A percentile compares a stretch with the other conserved stretches of the same genome.
Evolutionary conservation across 2,797 vertebrate species (phyloP).

Genomic region (Pempheris klunzingeri): DNA sequence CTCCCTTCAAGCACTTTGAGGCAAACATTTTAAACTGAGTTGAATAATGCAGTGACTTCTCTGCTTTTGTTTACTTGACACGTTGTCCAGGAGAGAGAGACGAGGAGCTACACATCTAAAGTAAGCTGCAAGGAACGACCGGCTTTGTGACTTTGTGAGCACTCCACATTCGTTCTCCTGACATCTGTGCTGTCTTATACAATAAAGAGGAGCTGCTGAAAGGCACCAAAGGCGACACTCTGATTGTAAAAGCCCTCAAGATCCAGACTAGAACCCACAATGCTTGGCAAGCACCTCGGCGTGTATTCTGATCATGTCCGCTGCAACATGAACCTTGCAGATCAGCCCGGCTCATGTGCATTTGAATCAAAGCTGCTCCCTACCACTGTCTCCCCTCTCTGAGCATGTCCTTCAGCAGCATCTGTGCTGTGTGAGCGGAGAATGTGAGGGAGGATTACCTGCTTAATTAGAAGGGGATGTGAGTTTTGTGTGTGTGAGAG

Average conservation of each 20-base stretch:
- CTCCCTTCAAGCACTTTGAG: constrained; percentile 9
- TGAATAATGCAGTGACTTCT: constrained; percentile 36
- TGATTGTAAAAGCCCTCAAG: constrained; percentile 5
- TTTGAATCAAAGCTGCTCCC: constrained; percentile 50
- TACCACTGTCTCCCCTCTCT: constrained; percentile 28
- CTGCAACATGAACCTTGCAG: constrained; percentile 45
- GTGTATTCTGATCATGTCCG: constrained; percentile 49
- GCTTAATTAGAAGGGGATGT: constrained; percentile 58
- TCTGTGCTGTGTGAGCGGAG: constrained; percentile 48
- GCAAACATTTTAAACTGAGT: constrained; percentile 15
- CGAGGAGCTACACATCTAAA: background rate
- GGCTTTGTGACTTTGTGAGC: constrained; percentile 13
- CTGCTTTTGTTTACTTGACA: constrained; percentile 8
- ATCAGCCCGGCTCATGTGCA: constrained; percentile 50
- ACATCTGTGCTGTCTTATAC: background rate
- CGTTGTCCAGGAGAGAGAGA: constrained; percentile 1
- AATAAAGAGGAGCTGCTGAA: constrained; percentile 2
- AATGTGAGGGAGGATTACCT: constrained; percentile 64
- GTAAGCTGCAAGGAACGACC: background rate
- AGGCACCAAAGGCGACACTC: constrained; percentile 7
- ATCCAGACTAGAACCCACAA: constrained; percentile 16
- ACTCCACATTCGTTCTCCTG: background rate
- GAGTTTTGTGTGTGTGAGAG: constrained; percentile 28
- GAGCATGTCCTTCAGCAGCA: constrained; percentile 51
- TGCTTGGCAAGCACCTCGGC: constrained; percentile 11